Evolutionary conservation across 1,140 invertebrate species (phyloP), one percentile per base, ranked within the genome.

Genomic region (Laupala kohalensis): DNA sequence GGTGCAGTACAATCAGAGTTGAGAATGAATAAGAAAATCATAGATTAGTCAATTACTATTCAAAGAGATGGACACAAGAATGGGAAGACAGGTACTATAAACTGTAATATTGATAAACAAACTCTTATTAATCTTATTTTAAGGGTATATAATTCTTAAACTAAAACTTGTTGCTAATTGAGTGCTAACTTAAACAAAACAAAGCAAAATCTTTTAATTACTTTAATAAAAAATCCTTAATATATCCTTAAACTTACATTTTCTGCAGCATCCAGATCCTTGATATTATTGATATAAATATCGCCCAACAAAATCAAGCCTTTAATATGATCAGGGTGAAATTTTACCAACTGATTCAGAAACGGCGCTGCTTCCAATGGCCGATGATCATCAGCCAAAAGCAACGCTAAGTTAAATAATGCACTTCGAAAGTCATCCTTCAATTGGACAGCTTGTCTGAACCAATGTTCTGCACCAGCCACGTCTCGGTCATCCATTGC

Each of bases 241-340:
- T 15, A 15, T 25, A 5, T 27, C 25, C 6, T 3, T 26, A 63
- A 30, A 84, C 86, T 88, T 81, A 94, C 92, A 79, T 89, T 92
- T 83, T 96, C 93, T 25, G 94, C 94, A 0, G 92, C 92, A 78
- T 95, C 92, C 76, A 97, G 80, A 81, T 98, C 94, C 79, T 97
- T 97, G 74, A 97, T 91, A 74, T 92, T 92, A 80, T 98, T 98
- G 63, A 98, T 95, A 80, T 97, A 97, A 76, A 98, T 96, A 79
- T 98, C 96, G 19, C 96, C 96, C 6, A 98, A 83, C 23, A 99
- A 83, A 73, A 98, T 96, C 12, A 97, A 83, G 24, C 94, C 96
- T 84, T 98, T 98, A 0, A 94, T 89, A 79, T 98, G 96, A 79
- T 96, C 91, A 0, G 95, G 94, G 83, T 98, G 92, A 78, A 93